These are phyloP conservation scores for Spisula solida DNA, from an alignment of 2,888 invertebrate genomes.

Conservation along the genomic window DNA sequence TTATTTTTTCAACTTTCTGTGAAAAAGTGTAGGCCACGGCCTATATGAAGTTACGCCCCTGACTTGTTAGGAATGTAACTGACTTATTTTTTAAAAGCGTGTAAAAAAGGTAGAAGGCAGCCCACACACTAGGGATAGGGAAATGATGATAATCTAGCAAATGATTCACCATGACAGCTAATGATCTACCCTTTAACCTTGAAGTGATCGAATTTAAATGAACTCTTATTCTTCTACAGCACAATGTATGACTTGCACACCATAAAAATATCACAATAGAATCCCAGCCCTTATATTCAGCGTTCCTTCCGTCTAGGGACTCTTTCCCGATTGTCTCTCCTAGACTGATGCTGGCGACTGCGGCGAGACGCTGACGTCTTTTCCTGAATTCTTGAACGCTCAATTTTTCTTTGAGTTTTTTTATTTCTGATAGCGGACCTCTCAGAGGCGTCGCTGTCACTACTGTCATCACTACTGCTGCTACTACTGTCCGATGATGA, in stretches of 20 bases:
- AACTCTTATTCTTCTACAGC: not conserved
- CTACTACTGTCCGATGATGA: slow-evolving; percentile 51
- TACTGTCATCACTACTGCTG: slow-evolving; percentile 51
- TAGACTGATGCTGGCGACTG: not conserved
- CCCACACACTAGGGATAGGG: too few species aligned
- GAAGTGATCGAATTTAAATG: not conserved
- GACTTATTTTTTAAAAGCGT: too few species aligned
- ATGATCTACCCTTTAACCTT: too few species aligned
- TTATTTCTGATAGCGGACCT: slow-evolving; percentile 63
- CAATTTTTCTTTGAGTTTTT: slow-evolving; percentile 55
- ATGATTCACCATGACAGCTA: too few species aligned
- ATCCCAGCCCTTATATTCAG: not conserved
- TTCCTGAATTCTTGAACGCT: not conserved
- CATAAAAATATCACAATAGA: not conserved
- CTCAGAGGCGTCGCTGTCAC: slow-evolving; percentile 66
- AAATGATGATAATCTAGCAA: too few species aligned
- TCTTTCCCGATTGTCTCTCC: slow-evolving; percentile 4
- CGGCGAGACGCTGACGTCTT: not conserved
- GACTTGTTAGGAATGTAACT: too few species aligned
- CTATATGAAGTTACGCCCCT: too few species aligned
- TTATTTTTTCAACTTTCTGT: too few species aligned
- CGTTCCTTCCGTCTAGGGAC: slow-evolving; percentile 15
- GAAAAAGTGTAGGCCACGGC: too few species aligned
- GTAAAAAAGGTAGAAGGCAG: too few species aligned
- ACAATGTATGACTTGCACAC: not conserved